Percentiles rank a stretch among this genome's conserved stretches.
Conservation (phyloP, 2,797 vertebrate genomes). For the Lacerta agilis region DNA sequence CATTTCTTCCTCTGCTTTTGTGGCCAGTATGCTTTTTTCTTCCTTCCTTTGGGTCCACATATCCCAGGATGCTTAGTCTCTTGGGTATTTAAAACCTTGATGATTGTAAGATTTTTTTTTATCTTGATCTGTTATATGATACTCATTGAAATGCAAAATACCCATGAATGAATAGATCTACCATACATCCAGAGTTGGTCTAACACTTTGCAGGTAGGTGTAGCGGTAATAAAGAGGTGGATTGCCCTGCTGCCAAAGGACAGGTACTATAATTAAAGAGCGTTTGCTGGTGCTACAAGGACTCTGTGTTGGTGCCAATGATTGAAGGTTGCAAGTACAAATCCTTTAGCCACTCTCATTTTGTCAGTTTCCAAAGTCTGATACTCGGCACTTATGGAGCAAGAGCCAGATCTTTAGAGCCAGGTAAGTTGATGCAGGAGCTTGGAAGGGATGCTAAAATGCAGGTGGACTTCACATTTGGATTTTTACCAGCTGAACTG, state of each 20-base stretch:
- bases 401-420: neutral
- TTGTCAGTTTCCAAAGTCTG: neutral
- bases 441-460: neutral
- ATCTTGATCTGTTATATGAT: neutral
- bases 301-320: neutral
- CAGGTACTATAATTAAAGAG: neutral
- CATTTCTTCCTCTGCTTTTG: neutral
- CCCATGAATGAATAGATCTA: neutral
- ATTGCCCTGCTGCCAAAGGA: neutral
- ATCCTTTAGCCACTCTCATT: neutral
- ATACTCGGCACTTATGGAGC: neutral
- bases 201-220: neutral
- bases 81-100: neutral
- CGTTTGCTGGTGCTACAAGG: neutral
- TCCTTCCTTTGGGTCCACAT: neutral
- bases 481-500: neutral
- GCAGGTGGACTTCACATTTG: neutral
- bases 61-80: neutral
- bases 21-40: neutral
- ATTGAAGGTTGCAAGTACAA: neutral
- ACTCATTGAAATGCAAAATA: neutral
- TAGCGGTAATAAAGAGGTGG: neutral
- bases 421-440: neutral
- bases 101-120: no score
- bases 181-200: neutral